Conservation (phyloP, 1,140 invertebrate species). For the Zaprionus vittiger region DNA sequence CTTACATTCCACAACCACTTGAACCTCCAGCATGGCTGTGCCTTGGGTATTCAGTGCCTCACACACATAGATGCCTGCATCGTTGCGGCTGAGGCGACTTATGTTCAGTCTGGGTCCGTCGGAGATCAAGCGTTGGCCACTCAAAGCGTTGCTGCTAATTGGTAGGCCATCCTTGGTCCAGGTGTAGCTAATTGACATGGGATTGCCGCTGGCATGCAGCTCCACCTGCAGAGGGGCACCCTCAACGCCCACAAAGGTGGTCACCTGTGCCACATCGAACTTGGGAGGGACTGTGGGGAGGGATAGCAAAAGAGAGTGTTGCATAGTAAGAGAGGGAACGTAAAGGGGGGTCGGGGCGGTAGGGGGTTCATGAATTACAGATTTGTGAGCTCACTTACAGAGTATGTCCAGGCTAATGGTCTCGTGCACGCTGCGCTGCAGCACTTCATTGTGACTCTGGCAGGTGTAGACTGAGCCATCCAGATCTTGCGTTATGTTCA, state of each 20-base stretch:
- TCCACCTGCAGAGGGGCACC: slow-evolving; percentile 92
- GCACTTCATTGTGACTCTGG: slow-evolving; percentile 92
- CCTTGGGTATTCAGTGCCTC: slow-evolving; percentile 96
- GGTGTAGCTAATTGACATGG: slow-evolving; percentile 91
- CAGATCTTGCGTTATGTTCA: slow-evolving; percentile 94
- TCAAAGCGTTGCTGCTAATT: slow-evolving; percentile 84
- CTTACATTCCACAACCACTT: slow-evolving; percentile 96
- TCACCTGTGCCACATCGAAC: slow-evolving; percentile 87
- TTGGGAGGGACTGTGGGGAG: slow-evolving; percentile 89
- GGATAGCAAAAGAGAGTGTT: background rate
- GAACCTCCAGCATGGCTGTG: slow-evolving; percentile 90
- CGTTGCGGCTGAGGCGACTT: slow-evolving; percentile 90
- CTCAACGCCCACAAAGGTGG: slow-evolving; percentile 90
- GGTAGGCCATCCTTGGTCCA: slow-evolving; percentile 94
- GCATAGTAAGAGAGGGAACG: background rate
- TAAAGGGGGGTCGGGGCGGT: background rate
- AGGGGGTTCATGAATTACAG: background rate
- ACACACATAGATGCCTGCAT: slow-evolving; percentile 94
- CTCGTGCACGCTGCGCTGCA: slow-evolving; percentile 93
- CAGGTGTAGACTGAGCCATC: slow-evolving; percentile 96
- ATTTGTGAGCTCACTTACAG: slow-evolving; percentile 89
- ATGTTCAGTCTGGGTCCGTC: slow-evolving; percentile 93
- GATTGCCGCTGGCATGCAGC: slow-evolving; percentile 93
- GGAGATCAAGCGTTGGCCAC: slow-evolving; percentile 88
- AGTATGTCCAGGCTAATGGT: slow-evolving; percentile 94